Percentiles rank a stretch among this genome's conserved stretches.
Conservation (phyloP, 2,113 vertebrate species). For the Carassius auratus region DNA sequence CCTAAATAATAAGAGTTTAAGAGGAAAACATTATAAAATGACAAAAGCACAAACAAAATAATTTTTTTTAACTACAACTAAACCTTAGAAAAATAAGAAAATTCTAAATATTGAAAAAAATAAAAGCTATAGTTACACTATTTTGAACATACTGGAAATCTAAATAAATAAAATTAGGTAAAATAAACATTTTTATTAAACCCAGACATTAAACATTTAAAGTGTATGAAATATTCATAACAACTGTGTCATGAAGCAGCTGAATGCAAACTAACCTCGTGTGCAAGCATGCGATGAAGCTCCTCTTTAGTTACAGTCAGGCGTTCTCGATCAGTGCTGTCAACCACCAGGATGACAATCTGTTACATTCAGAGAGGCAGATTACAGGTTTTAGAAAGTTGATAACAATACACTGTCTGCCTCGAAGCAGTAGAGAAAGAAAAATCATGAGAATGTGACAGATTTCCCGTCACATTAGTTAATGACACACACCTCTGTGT, state of each 20-base stretch:
- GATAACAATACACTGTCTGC: background rate
- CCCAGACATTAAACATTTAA: background rate
- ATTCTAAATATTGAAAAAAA: background rate
- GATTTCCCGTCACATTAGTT: background rate
- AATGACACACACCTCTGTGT: conserved; percentile 78
- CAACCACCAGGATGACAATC: conserved; percentile 86
- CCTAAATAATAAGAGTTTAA: background rate
- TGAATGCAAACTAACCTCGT: conserved; percentile 74
- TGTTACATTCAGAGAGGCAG: conserved; percentile 58
- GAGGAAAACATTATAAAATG: background rate
- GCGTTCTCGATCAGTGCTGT: conserved; percentile 84
- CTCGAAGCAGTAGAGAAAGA: background rate
- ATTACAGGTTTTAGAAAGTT: background rate
- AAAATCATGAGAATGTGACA: background rate
- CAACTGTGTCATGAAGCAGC: background rate
- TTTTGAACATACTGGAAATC: background rate
- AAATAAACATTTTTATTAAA: background rate
- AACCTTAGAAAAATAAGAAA: background rate
- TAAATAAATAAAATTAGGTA: background rate
- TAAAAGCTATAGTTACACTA: too few species aligned
- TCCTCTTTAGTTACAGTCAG: conserved; percentile 78
- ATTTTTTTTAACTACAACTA: background rate
- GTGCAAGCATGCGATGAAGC: conserved; percentile 82
- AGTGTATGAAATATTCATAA: background rate
- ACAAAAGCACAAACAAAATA: background rate